These are phyloP conservation scores for Pangasius macronema DNA, from an alignment of 2,797 vertebrate species.

Conservation along the genomic window DNA sequence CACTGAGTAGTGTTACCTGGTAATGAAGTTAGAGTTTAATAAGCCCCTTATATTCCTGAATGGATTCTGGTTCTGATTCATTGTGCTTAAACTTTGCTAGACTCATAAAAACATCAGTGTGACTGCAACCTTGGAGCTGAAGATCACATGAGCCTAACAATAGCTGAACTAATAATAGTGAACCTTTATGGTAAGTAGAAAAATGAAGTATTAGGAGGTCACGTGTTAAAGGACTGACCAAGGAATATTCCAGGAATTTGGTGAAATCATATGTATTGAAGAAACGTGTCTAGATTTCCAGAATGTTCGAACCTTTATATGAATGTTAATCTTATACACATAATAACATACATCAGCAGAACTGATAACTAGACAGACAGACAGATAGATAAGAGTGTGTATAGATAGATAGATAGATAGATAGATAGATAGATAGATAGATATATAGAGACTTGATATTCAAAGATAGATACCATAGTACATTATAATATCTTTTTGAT, in stretches of 20 bases:
- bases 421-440: too few relatives aligned
- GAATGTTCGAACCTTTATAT: neutral
- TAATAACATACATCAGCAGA: neutral
- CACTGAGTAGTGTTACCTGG: slow-evolving; percentile 51
- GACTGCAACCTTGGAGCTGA: neutral
- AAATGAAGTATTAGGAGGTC: neutral
- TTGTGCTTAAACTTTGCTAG: neutral
- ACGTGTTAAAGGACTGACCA: neutral
- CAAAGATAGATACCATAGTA: too few relatives aligned
- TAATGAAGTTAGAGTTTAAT: neutral
- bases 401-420: too few relatives aligned
- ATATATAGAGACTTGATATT: neutral
- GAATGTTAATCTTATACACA: neutral
- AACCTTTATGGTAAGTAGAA: neutral
- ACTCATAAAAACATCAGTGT: neutral
- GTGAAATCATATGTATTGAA: neutral
- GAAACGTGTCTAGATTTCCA: neutral
- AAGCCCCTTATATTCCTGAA: neutral
- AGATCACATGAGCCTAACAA: neutral
- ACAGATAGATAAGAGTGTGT: too few relatives aligned
- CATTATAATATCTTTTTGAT: neutral
- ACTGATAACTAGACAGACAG: neutral
- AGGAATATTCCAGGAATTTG: neutral
- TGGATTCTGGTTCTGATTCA: neutral
- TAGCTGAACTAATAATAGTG: slow-evolving; percentile 23